Conservation (phyloP, 2,888 invertebrate species). For the Atethmia centrago region DNA sequence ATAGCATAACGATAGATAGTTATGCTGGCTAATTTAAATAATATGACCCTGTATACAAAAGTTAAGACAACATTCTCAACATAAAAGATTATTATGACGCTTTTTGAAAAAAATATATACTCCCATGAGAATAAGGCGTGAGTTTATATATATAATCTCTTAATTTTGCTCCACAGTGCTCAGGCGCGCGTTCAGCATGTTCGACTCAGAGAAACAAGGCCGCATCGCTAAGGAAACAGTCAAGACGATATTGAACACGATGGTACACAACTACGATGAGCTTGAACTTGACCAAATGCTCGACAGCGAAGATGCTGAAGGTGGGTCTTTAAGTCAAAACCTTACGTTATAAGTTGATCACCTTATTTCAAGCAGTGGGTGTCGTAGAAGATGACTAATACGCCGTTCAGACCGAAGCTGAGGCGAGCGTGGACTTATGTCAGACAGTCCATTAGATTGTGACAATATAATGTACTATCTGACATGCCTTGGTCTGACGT, state of each 20-base stretch:
- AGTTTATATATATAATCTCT: neutral
- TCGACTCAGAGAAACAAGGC: slow-evolving; percentile 95
- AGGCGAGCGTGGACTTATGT: no score
- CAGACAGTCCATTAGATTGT: neutral
- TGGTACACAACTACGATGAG: slow-evolving; percentile 95
- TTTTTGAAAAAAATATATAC: no score
- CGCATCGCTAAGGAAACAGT: slow-evolving; percentile 95
- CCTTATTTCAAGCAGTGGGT: neutral
- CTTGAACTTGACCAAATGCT: slow-evolving; percentile 94
- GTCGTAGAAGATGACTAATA: neutral
- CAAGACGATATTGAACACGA: slow-evolving; percentile 94
- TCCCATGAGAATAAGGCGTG: neutral
- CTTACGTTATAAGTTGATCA: neutral
- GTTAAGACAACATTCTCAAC: neutral
- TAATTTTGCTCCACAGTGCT: slow-evolving; percentile 90
- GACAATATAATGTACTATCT: neutral
- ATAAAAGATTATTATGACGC: no score
- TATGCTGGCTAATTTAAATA: no score
- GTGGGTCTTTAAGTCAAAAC: slow-evolving; percentile 81
- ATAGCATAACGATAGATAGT: no score
- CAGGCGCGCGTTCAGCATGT: slow-evolving; percentile 95
- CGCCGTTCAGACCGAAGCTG: no score
- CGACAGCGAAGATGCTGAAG: slow-evolving; percentile 94
- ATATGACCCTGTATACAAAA: no score
- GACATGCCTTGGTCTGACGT: neutral